Base-by-base conservation (phyloP, 1,140 invertebrate genomes). In the Colletes latitarsis region DNA sequence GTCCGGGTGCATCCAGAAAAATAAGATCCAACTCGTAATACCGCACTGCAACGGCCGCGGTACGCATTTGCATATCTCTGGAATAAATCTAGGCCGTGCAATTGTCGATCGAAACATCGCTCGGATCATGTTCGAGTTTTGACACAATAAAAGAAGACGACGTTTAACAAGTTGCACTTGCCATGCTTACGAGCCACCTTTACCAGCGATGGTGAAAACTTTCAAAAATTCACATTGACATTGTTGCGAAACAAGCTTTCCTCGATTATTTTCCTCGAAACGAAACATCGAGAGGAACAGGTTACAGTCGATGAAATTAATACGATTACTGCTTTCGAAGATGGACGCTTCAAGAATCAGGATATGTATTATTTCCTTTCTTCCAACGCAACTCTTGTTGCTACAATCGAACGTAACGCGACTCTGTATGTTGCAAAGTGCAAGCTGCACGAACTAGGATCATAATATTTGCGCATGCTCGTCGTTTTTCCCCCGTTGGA, bases 1-100 rank as follows among this genome's bases (percentile, higher is more conserved):
- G 12, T 78, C 67, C 19, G 68, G 12, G 71, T 15, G 43, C 17
- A n/a, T 70, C 67, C 67, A 21, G n/a, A 71, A 19, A 63, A 63
- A 21, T 43, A 15, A 21, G 49, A 14, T 14, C 6, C 14, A 39
- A 62, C n/a, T 53, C 15, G 46, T 52, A 21, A 71, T 17, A 21
- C 14, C 15, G 39, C 8, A 6, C 21, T 10, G 41, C 6, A 49
- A 68, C 0, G 5, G 6, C 10, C 3, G 9, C 2, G 30, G 30
- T 30, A 41, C 15, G 49, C 39, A 43, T 71, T 71, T 62, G 57
- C 67, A 63, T 72, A 63, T 68, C 46, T 21, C 5, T 0, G 10
- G 49, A 14, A 30, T 21, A 15, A 41, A 71, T 71, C 55, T 58
- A 30, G 64, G 55, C 5, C 55, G 21, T 39, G 21, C 2, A 21